These are phyloP conservation scores for Plectropomus leopardus DNA, from an alignment of 2,113 vertebrate species.

Conservation along the genomic window DNA sequence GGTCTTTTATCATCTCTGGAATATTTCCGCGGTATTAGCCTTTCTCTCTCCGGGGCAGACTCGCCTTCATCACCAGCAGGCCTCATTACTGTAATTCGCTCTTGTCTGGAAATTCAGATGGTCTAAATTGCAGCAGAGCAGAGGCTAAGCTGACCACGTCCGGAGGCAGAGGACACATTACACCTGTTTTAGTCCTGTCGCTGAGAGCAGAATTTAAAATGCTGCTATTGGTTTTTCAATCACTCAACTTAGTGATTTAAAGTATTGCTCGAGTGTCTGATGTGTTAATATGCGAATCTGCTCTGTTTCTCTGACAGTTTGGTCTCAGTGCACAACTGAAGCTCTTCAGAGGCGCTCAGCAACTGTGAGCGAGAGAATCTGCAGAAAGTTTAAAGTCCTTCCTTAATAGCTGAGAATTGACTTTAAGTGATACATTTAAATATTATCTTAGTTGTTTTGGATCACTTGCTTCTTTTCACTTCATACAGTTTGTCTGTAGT, in stretches of 20 bases:
- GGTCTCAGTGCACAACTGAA: too few species aligned
- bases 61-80: not conserved
- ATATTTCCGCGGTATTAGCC: not conserved
- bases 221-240: not conserved
- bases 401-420: too few species aligned
- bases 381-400: too few species aligned
- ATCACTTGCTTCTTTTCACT: too few species aligned
- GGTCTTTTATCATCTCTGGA: not conserved
- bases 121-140: not conserved
- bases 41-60: not conserved
- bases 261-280: not conserved
- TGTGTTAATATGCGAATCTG: not conserved
- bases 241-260: not conserved
- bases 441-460: too few species aligned
- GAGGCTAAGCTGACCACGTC: not conserved
- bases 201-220: not conserved
- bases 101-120: conserved; percentile 15
- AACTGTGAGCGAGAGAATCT: too few species aligned
- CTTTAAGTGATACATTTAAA: too few species aligned
- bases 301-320: too few species aligned
- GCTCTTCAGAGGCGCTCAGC: too few species aligned
- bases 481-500: too few species aligned
- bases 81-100: conserved; percentile 26
- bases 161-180: conserved; percentile 4
- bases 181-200: not conserved